phyloP scores from a whole-genome alignment of 2,113 vertebrate genomes.

The Lophura nycthemera region DNA sequence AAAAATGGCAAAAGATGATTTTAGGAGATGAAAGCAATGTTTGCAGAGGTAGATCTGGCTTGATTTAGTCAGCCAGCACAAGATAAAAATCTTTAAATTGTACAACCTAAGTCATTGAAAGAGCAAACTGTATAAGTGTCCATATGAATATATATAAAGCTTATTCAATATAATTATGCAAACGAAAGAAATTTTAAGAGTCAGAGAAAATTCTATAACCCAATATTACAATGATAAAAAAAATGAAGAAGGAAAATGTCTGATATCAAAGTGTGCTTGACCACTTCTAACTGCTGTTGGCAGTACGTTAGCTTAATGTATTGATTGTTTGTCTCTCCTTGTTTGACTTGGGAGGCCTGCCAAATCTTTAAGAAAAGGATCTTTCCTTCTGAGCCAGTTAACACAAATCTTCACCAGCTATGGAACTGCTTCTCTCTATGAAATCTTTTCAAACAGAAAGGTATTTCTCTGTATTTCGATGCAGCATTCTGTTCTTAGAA shows the following conservation, averaged over 20 bases:
- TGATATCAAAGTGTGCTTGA: background rate
- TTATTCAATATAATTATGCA: slow-evolving; percentile 12
- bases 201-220: background rate
- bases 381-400: slow-evolving; percentile 13
- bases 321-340: slow-evolving; percentile 13
- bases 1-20: background rate
- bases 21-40: background rate
- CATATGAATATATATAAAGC: background rate
- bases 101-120: slow-evolving; percentile 38
- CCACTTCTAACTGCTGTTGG: background rate
- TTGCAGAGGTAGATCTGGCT: background rate
- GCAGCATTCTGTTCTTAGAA: slow-evolving; percentile 60
- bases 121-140: background rate
- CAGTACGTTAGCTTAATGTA: background rate
- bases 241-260: background rate
- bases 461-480: background rate
- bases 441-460: background rate
- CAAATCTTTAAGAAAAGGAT: slow-evolving; percentile 8
- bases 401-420: slow-evolving; percentile 29
- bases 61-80: background rate
- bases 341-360: background rate
- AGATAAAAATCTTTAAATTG: slow-evolving; percentile 52
- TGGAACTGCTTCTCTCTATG: background rate
- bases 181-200: slow-evolving; percentile 54
- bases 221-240: slow-evolving; percentile 18